A percentile compares a stretch with the other conserved stretches of the same genome.
Conservation (phyloP, 2,888 invertebrate genomes). For the Loripinus fragilis region DNA sequence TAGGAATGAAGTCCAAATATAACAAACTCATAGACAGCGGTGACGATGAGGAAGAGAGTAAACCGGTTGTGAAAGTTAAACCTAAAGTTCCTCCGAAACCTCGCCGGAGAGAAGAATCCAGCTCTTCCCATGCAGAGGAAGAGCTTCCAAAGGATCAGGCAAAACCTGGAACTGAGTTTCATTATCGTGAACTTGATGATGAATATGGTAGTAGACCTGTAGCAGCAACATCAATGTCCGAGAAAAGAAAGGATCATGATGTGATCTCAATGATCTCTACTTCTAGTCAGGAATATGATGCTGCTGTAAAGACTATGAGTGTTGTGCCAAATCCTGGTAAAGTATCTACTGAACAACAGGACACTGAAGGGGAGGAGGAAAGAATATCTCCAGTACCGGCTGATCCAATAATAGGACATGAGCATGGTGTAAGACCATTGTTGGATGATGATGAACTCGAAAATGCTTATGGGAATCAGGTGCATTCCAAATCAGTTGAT, state of each 20-base stretch:
- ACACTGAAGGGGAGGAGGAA: conserved; percentile 24
- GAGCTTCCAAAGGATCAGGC: conserved; percentile 82
- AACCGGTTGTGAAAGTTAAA: conserved; percentile 11
- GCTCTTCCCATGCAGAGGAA: conserved; percentile 80
- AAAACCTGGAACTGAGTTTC: conserved; percentile 69
- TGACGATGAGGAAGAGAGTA: conserved; percentile 73
- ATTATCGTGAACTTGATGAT: conserved; percentile 81
- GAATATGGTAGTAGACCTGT: conserved; percentile 80
- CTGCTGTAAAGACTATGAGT: conserved; percentile 50
- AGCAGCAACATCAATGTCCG: conserved; percentile 52
- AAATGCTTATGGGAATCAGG: conserved; percentile 70
- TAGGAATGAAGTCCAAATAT: conserved; percentile 88
- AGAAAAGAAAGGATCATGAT: conserved; percentile 59
- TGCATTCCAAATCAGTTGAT: conserved; percentile 19
- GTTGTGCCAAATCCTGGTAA: conserved; percentile 29
- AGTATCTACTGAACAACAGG: conserved; percentile 27
- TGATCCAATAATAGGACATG: conserved; percentile 88
- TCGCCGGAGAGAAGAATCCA: conserved; percentile 71
- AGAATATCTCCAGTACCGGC: conserved; percentile 45
- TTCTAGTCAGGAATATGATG: conserved; percentile 62
- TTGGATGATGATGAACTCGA: conserved; percentile 90
- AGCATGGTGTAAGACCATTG: conserved; percentile 90
- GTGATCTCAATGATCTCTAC: conserved; percentile 58
- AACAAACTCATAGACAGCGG: conserved; percentile 87
- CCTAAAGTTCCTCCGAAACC: conserved; percentile 32